Percentiles rank a stretch among this genome's conserved stretches.
These are phyloP conservation scores for Chelonus formosanus DNA, from an alignment of 2,888 invertebrate species.

Conservation along the genomic window DNA sequence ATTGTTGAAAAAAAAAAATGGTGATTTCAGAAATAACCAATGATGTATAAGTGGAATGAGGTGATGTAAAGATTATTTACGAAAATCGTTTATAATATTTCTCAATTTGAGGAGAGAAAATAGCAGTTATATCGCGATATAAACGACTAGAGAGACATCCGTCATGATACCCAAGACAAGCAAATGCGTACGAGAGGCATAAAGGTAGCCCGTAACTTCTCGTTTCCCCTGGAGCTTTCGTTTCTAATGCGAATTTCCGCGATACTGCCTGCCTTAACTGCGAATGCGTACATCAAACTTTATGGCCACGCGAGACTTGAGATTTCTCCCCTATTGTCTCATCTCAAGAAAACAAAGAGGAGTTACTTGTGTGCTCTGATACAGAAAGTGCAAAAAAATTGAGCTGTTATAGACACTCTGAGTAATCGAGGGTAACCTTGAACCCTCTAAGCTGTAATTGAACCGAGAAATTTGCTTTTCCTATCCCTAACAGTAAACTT, in stretches of 20 bases:
- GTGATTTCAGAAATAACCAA: too few species aligned
- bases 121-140: constrained; percentile 36
- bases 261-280: constrained; percentile 24
- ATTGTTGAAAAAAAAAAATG: too few species aligned
- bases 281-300: constrained; percentile 56
- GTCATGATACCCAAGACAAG: constrained; percentile 64
- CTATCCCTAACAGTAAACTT: constrained; percentile 12
- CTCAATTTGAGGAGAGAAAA: constrained; percentile 39
- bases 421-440: neutral
- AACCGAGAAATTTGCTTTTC: constrained; percentile 21
- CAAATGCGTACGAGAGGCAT: constrained; percentile 53
- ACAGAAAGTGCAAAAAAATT: constrained; percentile 1
- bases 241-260: constrained; percentile 45
- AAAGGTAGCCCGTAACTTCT: constrained; percentile 50
- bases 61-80: neutral
- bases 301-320: constrained; percentile 41
- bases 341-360: constrained; percentile 15
- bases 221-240: constrained; percentile 48
- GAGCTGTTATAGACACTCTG: neutral
- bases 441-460: constrained; percentile 19
- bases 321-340: constrained; percentile 18
- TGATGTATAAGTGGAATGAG: too few species aligned
- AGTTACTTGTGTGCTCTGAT: neutral
- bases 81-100: constrained; percentile 39
- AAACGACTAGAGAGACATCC: constrained; percentile 50